Evolutionary conservation across 2,888 invertebrate species (phyloP).

Genomic region (Stenurella melanura): DNA sequence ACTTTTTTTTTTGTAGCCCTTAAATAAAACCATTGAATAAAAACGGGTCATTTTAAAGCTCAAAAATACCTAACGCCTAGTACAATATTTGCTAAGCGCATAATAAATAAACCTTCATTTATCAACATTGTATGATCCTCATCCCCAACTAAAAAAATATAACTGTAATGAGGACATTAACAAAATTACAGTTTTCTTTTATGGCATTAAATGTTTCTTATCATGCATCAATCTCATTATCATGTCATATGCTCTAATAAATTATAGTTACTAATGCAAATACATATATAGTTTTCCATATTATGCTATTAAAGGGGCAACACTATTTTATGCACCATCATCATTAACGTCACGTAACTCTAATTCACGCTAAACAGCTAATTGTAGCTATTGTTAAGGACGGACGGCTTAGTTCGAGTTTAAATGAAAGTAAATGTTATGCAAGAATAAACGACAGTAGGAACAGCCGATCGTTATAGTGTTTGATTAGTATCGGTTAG

Average conservation of each 20-base stretch:
- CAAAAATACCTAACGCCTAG: no score
- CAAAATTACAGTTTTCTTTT: constrained; percentile 1
- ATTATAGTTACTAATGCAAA: neutral
- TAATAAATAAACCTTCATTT: neutral
- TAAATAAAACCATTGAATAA: no score
- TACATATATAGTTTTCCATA: neutral
- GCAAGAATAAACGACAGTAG: no score
- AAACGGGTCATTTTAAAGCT: no score
- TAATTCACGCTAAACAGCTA: no score
- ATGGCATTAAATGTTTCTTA: neutral
- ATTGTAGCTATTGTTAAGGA: no score
- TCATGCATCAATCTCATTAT: neutral
- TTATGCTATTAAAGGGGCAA: neutral
- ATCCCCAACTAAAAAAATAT: neutral
- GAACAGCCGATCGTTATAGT: no score
- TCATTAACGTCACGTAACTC: neutral
- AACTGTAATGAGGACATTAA: neutral
- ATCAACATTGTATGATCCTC: neutral
- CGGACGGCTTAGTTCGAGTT: no score
- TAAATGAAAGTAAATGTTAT: no score
- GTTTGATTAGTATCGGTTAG: no score
- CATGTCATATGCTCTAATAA: neutral
- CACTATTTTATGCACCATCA: neutral
- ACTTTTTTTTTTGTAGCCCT: no score
- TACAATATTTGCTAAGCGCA: no score